Evolutionary conservation across 2,113 vertebrate species (phyloP).

Genomic region (Chlorodrepanis virens): DNA sequence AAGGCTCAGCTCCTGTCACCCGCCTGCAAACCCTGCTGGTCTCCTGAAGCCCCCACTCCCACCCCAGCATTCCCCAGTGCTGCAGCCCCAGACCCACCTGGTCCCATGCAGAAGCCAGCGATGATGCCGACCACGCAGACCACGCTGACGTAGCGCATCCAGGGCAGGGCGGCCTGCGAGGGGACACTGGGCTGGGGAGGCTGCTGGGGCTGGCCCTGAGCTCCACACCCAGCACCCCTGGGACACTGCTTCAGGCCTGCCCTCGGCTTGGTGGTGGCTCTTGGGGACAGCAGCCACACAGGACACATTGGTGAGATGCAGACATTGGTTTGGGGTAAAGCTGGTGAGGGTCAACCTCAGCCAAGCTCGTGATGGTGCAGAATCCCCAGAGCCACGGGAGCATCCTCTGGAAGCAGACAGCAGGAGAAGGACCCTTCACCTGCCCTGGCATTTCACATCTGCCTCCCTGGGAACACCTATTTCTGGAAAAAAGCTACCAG

Average conservation of each 20-base stretch:
- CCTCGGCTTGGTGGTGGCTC: rapidly evolving
- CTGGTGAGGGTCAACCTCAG: not conserved
- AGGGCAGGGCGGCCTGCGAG: slow-evolving; percentile 65
- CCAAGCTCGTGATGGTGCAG: not conserved
- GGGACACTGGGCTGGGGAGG: not conserved
- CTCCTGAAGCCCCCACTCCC: rapidly evolving
- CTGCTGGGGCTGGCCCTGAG: not conserved
- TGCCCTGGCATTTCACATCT: not conserved
- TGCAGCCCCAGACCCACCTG: slow-evolving; percentile 70
- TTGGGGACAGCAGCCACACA: not conserved
- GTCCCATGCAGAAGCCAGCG: slow-evolving; percentile 89
- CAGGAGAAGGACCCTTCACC: not conserved
- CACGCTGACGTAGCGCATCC: slow-evolving; percentile 82
- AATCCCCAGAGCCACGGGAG: rapidly evolving
- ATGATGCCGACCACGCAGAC: slow-evolving; percentile 87
- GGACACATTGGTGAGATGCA: not conserved
- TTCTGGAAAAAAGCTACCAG: not conserved
- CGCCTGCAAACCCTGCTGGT: rapidly evolving
- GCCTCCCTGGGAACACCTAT: not conserved
- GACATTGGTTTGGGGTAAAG: not conserved
- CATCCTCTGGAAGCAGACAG: not conserved
- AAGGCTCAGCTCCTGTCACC: not conserved
- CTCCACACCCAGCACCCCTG: not conserved
- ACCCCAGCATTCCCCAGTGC: rapidly evolving
- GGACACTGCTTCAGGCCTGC: not conserved